phyloP scores from a whole-genome alignment of 1,140 invertebrate genomes.

The Pectinophora gossypiella region DNA sequence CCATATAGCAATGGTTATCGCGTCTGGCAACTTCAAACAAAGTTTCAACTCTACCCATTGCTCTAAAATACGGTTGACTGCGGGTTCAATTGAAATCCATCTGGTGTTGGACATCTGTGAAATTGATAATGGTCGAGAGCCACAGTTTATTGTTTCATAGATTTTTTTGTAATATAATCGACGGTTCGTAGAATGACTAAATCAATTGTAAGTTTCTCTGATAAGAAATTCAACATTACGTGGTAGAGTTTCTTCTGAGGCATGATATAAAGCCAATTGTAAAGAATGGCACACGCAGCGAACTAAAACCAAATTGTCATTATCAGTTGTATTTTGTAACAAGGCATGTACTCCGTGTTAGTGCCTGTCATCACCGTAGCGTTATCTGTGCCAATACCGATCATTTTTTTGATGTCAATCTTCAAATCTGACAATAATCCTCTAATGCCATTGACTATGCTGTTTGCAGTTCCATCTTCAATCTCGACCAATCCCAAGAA shows the following conservation, averaged over 20 bases:
- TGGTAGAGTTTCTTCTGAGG: constrained; percentile 22
- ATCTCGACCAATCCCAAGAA: constrained; percentile 25
- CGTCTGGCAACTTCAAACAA: constrained; percentile 19
- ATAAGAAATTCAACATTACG: constrained; percentile 23
- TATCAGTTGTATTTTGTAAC: constrained; percentile 26
- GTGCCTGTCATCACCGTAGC: constrained; percentile 35
- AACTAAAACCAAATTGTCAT: constrained; percentile 25
- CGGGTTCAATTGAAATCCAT: constrained; percentile 48
- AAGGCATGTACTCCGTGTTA: constrained; percentile 28
- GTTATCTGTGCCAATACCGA: constrained; percentile 43
- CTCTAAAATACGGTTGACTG: constrained; percentile 21
- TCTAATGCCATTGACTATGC: constrained; percentile 9
- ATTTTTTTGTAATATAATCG: constrained; percentile 33
- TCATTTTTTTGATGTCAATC: constrained; percentile 29
- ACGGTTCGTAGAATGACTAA: constrained; percentile 23
- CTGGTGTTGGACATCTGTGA: constrained; percentile 42
- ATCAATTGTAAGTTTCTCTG: constrained; percentile 30
- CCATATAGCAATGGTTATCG: constrained; percentile 18
- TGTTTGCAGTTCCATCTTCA: constrained; percentile 15
- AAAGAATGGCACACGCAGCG: constrained; percentile 33
- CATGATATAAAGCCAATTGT: constrained; percentile 24
- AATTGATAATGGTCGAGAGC: constrained; percentile 43
- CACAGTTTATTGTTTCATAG: constrained; percentile 42
- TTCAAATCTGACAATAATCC: constrained; percentile 3
- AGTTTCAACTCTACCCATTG: constrained; percentile 53